Base-by-base conservation (phyloP, 2,888 invertebrate species). In the Camptogramma bilineatum region DNA sequence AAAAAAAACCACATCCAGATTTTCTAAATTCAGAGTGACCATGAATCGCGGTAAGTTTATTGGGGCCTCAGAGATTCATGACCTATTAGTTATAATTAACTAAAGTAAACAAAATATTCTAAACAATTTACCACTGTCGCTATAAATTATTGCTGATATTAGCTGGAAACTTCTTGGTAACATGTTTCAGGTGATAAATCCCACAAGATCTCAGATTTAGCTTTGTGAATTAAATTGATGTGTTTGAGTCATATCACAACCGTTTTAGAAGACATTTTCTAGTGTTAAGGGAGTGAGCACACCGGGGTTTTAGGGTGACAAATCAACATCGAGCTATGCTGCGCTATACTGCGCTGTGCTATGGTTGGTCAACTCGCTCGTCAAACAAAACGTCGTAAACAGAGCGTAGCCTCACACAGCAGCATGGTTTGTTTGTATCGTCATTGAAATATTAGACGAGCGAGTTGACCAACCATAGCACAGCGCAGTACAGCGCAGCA, bases 101-200 rank as follows among this genome's bases (percentile, higher is more conserved):
- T 72, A 78, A 82, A 81, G 77, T 81, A 85, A 86, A 87, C 83
- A 85, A 87, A 87, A 85, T 85, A 82, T 81, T 76, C 77, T 81
- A 75, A 75, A 80, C 78, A 84, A 87, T 88, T 88, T 87, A 85
- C 82, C 85, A 86, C 84, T 88, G 87, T 90, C 89, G 74, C 78
- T 83, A 72, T 76, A 79, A 86, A 88, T 88, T 80, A 84, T 75
- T 73, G 76, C 71, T 76, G 56, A 64, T 68, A 68, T 64, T 70
- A 77, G 73, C 73, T 72, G 54, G 69, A 73, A 62, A 75, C 66
- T 61, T 61, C 61, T 71, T 66, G 67, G 79, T 80, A 82, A 79
- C 71, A 73, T 74, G 68, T 21, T 18, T 34, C 46, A 48, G 55
- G 47, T 56, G 19, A 7, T 55, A 8, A 52, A 55, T 31, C 5